These are phyloP conservation scores for Syngnathus rostellatus DNA, from an alignment of 2,797 vertebrate species.

Conservation along the genomic window DNA sequence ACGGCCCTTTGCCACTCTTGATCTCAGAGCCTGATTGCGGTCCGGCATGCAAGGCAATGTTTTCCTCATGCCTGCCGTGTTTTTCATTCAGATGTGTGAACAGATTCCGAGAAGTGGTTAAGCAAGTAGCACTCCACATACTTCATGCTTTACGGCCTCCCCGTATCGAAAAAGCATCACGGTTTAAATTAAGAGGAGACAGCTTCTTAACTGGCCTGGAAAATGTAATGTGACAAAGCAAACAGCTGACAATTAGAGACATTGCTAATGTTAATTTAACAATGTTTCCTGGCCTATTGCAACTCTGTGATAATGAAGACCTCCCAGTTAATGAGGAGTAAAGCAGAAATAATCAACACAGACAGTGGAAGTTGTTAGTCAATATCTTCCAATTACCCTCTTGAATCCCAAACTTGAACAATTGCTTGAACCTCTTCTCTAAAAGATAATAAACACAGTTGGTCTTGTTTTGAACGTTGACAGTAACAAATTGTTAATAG, in stretches of 20 bases:
- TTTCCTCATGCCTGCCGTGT: slow-evolving; percentile 46
- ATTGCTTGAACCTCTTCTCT: not conserved
- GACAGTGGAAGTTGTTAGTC: slow-evolving; percentile 36
- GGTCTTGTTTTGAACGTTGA: not conserved
- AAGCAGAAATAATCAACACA: slow-evolving; percentile 44
- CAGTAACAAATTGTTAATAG: not conserved
- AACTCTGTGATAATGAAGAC: slow-evolving; percentile 56
- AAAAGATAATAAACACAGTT: not conserved
- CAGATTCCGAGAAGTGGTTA: slow-evolving; percentile 28
- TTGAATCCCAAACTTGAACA: not conserved
- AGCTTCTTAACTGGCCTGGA: slow-evolving; percentile 33
- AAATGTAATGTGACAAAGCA: slow-evolving; percentile 63
- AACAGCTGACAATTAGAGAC: slow-evolving; percentile 62
- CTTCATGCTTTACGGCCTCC: slow-evolving; percentile 37
- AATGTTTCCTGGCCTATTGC: slow-evolving; percentile 41
- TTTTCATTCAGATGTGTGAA: slow-evolving; percentile 41
- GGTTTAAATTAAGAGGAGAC: slow-evolving; percentile 27
- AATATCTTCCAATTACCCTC: slow-evolving; percentile 14
- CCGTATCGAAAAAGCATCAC: slow-evolving; percentile 36
- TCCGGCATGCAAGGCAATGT: slow-evolving; percentile 32
- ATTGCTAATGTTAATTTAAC: slow-evolving; percentile 64
- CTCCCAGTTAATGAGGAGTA: slow-evolving; percentile 60
- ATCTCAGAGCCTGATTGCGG: slow-evolving; percentile 31
- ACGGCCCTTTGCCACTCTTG: slow-evolving; percentile 38
- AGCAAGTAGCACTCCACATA: slow-evolving; percentile 21